Base-by-base conservation (phyloP, 2,797 vertebrate species). In the Acipenser oxyrinchus region DNA sequence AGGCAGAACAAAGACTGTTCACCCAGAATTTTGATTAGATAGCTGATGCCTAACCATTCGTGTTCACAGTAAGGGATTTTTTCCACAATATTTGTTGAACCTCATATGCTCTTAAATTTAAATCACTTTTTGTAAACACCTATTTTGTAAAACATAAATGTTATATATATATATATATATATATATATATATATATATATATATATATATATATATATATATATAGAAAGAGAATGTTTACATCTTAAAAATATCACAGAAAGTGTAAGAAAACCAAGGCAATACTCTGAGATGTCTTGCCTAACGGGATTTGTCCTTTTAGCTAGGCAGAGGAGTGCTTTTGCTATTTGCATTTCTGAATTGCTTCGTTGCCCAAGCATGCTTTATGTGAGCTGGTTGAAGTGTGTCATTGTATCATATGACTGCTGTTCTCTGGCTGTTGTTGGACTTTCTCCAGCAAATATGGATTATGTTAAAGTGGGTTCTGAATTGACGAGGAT, bases 391-490 rank as follows among this genome's bases (percentile, higher is more conserved):
- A 85, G 86, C 84, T 85, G 86, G 86, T 87, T 93, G 90, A 93
- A 92, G 95, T 91, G 91, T 97, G 94, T 95, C 94, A 93, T 84
- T 67, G 79, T 82, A 76, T 89, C 91, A 93, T 95, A 93, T 95
- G 94, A 91, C 86, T 81, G 77, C 90, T 91, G 88, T 86, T 92
- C 87, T 85, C 84, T 68, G 78, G 85, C 89, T 86, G 88, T 88
- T 92, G 92, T 88, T 95, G 92, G 95, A 95, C 92, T 92, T 94
- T 92, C 91, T 92, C 93, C 96, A 96, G 84, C 95, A 96, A 95
- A 97, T 98, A 98, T 98, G 95, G 96, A 99, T 99, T 97, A 98
- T 97, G 95, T 96, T 97, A 95, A 98, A 95, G 92, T 87, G 86
- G 87, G 85, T 92, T 91, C 88, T 87, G 93, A 93, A 93, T 96